A percentile compares a stretch with the other conserved stretches of the same genome.
Evolutionary conservation across 2,797 vertebrate genomes (phyloP).

Genomic region (Enteromius treurensis): DNA sequence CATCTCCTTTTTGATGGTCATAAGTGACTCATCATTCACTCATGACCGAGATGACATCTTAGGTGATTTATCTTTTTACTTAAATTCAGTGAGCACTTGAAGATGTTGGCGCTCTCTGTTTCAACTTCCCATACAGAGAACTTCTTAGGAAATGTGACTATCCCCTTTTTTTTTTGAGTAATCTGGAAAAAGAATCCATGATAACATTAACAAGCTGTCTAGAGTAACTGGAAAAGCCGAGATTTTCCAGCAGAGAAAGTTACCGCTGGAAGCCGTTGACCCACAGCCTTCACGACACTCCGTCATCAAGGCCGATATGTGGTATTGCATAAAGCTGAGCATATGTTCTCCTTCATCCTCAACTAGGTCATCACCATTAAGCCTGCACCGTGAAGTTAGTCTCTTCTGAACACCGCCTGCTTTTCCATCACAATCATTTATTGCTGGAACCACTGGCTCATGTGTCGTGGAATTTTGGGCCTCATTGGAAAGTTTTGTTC

Average conservation of each 20-base stretch:
- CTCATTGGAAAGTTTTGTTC: slow-evolving; percentile 34
- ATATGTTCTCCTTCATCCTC: slow-evolving; percentile 39
- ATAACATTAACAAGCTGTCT: slow-evolving; percentile 29
- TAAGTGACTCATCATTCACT: not conserved
- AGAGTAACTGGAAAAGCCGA: slow-evolving; percentile 17
- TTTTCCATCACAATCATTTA: slow-evolving; percentile 54
- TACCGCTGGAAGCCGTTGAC: not conserved
- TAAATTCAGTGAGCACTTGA: not conserved
- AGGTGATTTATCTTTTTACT: not conserved
- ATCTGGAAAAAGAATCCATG: slow-evolving; percentile 38
- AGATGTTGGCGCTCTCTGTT: not conserved
- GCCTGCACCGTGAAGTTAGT: slow-evolving; percentile 43
- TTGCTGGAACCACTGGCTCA: slow-evolving; percentile 28
- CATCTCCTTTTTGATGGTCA: not conserved
- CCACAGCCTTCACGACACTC: slow-evolving; percentile 28
- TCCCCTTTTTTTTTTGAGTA: not conserved
- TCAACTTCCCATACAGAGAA: not conserved
- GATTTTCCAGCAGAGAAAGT: slow-evolving; percentile 25
- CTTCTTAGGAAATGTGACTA: not conserved
- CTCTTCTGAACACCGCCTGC: slow-evolving; percentile 29
- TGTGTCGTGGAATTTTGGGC: slow-evolving; percentile 19
- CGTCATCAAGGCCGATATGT: slow-evolving; percentile 12
- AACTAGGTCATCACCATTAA: slow-evolving; percentile 48
- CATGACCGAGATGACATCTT: not conserved
- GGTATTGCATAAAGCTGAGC: slow-evolving; percentile 28